These are phyloP conservation scores for Sisor rabdophorus DNA, from an alignment of 2,113 vertebrate genomes.

Conservation along the genomic window DNA sequence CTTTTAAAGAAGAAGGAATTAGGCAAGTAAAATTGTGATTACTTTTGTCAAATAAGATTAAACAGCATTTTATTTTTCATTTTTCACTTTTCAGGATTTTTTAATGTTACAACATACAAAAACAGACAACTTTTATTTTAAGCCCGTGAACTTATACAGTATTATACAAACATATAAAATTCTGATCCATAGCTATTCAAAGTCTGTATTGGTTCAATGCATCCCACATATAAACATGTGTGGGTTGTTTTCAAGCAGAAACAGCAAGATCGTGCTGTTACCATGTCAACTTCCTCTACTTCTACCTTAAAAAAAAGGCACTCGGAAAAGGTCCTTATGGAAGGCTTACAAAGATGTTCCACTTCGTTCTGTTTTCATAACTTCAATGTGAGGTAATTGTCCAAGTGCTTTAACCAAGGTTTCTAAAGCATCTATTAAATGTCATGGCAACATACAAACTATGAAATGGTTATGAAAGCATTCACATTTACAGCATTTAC, in stretches of 20 bases:
- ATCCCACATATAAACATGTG: conserved; percentile 5
- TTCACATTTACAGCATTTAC: too few species aligned
- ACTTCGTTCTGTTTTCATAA: conserved; percentile 22
- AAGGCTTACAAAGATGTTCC: neutral
- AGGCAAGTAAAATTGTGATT: too few species aligned
- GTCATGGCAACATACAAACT: conserved; percentile 49
- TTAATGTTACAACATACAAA: too few species aligned
- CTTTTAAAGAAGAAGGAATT: too few species aligned
- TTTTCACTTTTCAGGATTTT: too few species aligned
- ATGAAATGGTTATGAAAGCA: conserved; percentile 16
- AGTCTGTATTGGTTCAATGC: conserved; percentile 4
- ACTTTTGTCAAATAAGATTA: too few species aligned
- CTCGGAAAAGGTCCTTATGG: neutral
- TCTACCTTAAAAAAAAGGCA: conserved; percentile 1
- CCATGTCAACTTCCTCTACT: conserved; percentile 52
- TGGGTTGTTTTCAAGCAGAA: conserved; percentile 41
- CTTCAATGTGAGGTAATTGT: conserved; percentile 28
- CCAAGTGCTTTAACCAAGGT: conserved; percentile 47
- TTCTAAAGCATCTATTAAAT: conserved; percentile 43
- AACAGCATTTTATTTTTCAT: too few species aligned
- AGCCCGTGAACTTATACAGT: too few species aligned
- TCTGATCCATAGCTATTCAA: neutral
- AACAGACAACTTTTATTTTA: too few species aligned
- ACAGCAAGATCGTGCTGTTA: conserved; percentile 38
- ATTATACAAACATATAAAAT: neutral